Evolutionary conservation across 2,113 vertebrate species (phyloP).

Genomic region (Aramus guarauna): DNA sequence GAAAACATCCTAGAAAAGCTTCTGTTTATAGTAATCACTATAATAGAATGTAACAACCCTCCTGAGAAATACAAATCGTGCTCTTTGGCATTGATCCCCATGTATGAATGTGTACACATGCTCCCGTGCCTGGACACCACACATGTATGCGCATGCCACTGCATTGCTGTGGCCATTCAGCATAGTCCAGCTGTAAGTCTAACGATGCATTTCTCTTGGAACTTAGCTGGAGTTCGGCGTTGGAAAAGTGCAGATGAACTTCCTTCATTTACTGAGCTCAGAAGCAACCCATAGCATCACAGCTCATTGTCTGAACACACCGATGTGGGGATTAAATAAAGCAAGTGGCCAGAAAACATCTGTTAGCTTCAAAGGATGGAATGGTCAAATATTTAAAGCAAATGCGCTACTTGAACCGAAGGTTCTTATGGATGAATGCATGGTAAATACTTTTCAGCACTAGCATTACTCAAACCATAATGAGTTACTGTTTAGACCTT

Average conservation of each 20-base stretch:
- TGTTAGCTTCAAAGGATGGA: conserved; percentile 90
- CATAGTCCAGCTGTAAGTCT: not conserved
- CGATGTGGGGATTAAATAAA: conserved; percentile 53
- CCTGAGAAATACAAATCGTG: not conserved
- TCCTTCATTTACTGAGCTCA: conserved; percentile 94
- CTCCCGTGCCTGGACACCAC: not conserved
- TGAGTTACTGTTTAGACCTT: not conserved
- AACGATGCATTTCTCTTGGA: conserved; percentile 4
- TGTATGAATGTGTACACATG: not conserved
- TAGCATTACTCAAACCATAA: not conserved
- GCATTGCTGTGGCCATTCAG: not conserved
- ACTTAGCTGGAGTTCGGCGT: conserved; percentile 86
- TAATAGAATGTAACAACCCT: not conserved
- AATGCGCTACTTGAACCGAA: conserved; percentile 84
- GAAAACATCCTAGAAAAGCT: not conserved
- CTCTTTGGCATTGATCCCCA: not conserved
- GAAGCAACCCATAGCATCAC: conserved; percentile 89
- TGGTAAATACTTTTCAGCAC: conserved; percentile 75
- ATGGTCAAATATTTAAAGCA: conserved; percentile 87
- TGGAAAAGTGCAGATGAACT: conserved; percentile 97
- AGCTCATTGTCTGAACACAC: conserved; percentile 84
- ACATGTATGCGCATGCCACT: not conserved
- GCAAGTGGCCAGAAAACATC: conserved; percentile 49
- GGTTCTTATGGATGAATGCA: conserved; percentile 88
- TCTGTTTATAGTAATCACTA: not conserved